Evolutionary conservation across 2,113 vertebrate species (phyloP).

Genomic region (Guaruba guarouba): DNA sequence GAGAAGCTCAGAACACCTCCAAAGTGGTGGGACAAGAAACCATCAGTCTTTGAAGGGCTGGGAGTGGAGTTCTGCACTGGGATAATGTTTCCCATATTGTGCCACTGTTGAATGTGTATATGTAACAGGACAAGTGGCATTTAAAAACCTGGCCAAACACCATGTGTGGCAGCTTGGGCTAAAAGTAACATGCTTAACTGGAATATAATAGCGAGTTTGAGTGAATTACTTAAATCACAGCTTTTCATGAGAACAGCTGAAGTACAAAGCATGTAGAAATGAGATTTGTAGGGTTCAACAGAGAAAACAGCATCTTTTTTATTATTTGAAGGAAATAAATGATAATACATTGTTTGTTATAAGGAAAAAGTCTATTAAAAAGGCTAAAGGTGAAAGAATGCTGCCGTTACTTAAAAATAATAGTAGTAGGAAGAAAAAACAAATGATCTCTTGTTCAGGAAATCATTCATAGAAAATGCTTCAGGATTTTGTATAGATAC

Average conservation of each 20-base stretch:
- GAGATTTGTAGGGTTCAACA: background rate
- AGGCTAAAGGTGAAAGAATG: background rate
- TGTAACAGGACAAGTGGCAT: background rate
- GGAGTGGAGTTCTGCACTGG: background rate
- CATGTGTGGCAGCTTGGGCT: background rate
- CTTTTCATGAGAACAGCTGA: background rate
- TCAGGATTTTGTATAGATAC: background rate
- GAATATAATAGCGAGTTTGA: background rate
- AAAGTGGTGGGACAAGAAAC: background rate
- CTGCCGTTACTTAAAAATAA: background rate
- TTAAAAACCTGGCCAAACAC: background rate
- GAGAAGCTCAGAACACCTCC: background rate
- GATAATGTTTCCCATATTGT: background rate
- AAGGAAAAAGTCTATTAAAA: background rate
- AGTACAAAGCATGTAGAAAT: background rate
- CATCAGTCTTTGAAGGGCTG: background rate
- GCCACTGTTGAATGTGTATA: background rate
- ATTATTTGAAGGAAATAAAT: background rate
- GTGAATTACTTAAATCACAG: background rate
- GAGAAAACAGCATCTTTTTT: background rate
- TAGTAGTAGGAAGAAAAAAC: background rate
- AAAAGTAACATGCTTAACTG: background rate
- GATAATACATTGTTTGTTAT: background rate
- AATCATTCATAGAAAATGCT: background rate
- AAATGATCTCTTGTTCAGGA: background rate